Conservation (phyloP, 2,113 vertebrate genomes). For the zebrafish (Danio rerio) region GRCz12tu NC_133188.1:30298501-30299000, state of each 20-base stretch:
- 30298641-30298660: neutral
- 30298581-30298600: too few species aligned
- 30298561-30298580: too few species aligned
- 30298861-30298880: neutral
- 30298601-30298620: neutral
- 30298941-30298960: constrained; percentile 3
- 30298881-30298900: neutral
- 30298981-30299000: constrained; percentile 26
- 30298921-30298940: constrained; percentile 25
- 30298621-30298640: neutral
- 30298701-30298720: neutral
- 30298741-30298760: constrained; percentile 41
- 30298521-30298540: too few species aligned
- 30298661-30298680: too few species aligned
- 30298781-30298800: constrained; percentile 27
- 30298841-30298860: neutral
- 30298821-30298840: constrained; percentile 3
- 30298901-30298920: neutral
- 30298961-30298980: constrained; percentile 14
- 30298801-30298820: constrained; percentile 27
- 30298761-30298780: constrained; percentile 35
- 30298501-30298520: too few species aligned
- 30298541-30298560: too few species aligned
- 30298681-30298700: neutral
- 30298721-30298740: constrained; percentile 58